Conservation (phyloP, 2,113 vertebrate genomes). For the Tauraco erythrolophus region DNA sequence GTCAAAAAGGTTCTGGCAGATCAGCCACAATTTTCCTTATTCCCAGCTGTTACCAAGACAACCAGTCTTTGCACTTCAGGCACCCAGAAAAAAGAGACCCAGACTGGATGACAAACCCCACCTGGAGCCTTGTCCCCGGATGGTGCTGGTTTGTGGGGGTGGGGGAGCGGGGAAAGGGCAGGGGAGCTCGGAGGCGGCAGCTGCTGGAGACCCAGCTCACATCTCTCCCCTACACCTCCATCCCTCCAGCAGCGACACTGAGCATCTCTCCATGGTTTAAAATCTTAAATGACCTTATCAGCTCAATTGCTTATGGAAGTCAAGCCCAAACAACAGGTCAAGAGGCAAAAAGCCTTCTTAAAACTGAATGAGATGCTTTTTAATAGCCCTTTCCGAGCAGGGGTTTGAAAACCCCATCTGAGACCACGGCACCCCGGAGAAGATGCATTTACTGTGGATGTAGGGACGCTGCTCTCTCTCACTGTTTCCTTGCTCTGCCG, state of each 20-base stretch:
- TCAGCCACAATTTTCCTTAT: neutral
- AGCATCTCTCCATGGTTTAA: neutral
- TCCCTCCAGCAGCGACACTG: neutral
- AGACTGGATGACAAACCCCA: neutral
- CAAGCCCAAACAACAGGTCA: neutral
- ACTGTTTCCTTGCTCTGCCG: neutral
- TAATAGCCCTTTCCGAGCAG: neutral
- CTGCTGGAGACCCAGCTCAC: neutral
- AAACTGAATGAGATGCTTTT: neutral
- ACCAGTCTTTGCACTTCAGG: neutral
- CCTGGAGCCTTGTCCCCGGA: neutral
- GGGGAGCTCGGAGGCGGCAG: neutral
- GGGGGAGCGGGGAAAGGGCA: neutral
- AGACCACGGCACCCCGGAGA: neutral
- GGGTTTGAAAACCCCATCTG: neutral
- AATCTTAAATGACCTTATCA: neutral
- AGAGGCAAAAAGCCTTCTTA: neutral
- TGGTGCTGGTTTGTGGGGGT: neutral
- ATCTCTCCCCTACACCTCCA: too few relatives aligned
- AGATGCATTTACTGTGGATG: rapidly evolving
- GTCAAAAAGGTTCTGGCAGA: neutral
- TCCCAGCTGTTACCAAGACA: constrained; percentile 53
- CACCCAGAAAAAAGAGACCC: neutral
- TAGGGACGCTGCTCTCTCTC: neutral
- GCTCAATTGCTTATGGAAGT: neutral